A percentile compares a stretch with the other conserved stretches of the same genome.
These are phyloP conservation scores for Molothrus ater DNA, from an alignment of 2,797 vertebrate species.

Conservation along the genomic window DNA sequence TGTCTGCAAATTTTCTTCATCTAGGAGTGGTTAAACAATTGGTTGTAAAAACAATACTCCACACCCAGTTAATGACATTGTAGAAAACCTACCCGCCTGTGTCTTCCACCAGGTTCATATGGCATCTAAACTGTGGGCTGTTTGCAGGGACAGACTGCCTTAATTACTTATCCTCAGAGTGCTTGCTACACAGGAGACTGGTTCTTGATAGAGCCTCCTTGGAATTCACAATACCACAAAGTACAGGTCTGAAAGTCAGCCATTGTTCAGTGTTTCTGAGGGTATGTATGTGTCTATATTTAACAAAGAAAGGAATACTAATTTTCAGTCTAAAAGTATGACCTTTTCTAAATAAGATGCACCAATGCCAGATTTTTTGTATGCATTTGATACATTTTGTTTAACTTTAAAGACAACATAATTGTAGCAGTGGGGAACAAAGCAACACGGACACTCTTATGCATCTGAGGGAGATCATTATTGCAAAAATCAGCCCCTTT, in stretches of 20 bases:
- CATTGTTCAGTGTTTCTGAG: background rate
- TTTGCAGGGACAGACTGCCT: background rate
- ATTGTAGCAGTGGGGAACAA: background rate
- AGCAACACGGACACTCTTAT: background rate
- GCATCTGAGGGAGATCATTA: accelerated
- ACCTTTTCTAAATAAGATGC: background rate
- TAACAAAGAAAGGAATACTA: background rate
- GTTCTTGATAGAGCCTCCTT: background rate
- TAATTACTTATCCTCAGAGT: background rate
- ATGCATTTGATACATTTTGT: background rate
- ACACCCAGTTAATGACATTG: background rate
- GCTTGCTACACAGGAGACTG: background rate
- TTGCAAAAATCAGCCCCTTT: background rate
- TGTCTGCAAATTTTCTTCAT: background rate
- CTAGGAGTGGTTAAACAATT: background rate
- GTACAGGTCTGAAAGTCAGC: background rate
- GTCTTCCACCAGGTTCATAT: background rate
- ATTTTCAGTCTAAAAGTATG: background rate
- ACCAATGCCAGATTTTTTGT: background rate
- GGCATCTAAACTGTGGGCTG: background rate
- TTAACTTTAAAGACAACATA: background rate
- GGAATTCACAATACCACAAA: background rate
- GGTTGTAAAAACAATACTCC: background rate
- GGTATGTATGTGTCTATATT: accelerated
- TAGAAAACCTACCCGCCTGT: background rate